Percentiles rank a stretch among this genome's conserved stretches.
These are phyloP conservation scores for Clarias platycephalus DNA, from an alignment of 2,797 vertebrate genomes.

Conservation along the genomic window DNA sequence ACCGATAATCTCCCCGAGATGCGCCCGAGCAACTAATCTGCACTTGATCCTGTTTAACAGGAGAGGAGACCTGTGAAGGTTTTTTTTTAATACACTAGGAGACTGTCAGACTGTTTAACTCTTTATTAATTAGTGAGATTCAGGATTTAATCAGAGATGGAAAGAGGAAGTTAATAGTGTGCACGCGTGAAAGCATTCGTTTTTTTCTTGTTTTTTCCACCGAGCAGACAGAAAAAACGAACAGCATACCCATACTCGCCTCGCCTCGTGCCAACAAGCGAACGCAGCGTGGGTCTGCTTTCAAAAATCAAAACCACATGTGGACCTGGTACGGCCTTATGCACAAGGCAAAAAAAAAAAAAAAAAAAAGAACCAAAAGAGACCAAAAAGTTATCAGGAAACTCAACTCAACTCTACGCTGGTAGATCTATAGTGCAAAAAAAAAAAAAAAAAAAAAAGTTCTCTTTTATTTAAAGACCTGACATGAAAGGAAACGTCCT, in stretches of 20 bases:
- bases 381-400: neutral
- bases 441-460: neutral
- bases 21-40: conserved; percentile 46
- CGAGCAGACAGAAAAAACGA: conserved; percentile 18
- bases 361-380: neutral
- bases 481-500: neutral
- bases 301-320: conserved; percentile 58
- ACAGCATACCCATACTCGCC: conserved; percentile 23
- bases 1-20: conserved; percentile 60
- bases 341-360: neutral
- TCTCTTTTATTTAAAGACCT: too few species aligned
- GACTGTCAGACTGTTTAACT: neutral
- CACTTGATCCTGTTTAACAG: conserved; percentile 46
- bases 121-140: neutral
- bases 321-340: conserved; percentile 16
- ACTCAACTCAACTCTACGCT: neutral
- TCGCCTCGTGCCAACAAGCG: conserved; percentile 20
- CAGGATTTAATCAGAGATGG: neutral
- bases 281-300: conserved; percentile 28
- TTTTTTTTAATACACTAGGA: neutral
- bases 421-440: neutral
- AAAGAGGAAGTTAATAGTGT: neutral
- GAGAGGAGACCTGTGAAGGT: conserved; percentile 7
- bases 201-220: neutral
- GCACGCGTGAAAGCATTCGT: too few species aligned